A percentile compares a stretch with the other conserved stretches of the same genome.
These are phyloP conservation scores for Pangasius sanitwongsei DNA, from an alignment of 2,797 vertebrate genomes.

Conservation along the genomic window DNA sequence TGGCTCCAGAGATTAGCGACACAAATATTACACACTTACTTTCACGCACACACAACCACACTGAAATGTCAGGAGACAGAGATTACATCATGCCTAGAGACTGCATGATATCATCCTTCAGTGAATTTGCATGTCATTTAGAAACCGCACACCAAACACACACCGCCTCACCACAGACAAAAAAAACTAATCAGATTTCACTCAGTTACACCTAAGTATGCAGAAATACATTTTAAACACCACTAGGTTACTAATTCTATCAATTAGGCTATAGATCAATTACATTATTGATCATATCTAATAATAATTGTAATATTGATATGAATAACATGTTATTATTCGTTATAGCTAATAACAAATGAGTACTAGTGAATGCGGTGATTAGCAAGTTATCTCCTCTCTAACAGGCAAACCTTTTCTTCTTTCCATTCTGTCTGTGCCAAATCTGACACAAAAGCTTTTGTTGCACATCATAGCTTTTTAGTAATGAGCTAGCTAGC, in stretches of 20 bases:
- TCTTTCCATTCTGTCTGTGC: not conserved
- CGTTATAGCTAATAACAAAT: not conserved
- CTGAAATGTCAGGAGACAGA: conserved; percentile 29
- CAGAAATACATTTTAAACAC: not conserved
- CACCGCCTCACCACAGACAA: not conserved
- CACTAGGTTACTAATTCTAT: not conserved
- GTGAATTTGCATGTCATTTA: conserved; percentile 44
- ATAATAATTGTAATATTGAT: not conserved
- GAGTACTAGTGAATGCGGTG: not conserved
- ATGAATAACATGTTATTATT: not conserved
- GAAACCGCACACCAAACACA: conserved; percentile 19
- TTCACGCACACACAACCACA: conserved; percentile 42
- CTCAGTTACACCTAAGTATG: not conserved
- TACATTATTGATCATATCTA: not conserved
- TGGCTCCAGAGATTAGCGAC: conserved; percentile 1
- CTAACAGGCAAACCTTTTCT: not conserved
- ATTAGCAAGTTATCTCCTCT: not conserved
- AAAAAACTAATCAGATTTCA: not conserved
- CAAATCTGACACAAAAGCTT: not conserved
- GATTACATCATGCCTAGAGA: conserved; percentile 51
- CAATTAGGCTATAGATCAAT: not conserved
- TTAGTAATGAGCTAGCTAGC: not conserved
- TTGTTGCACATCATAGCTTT: not conserved
- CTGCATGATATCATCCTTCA: conserved; percentile 53
- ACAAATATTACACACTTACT: not conserved